Conservation (phyloP, 2,888 invertebrate genomes). For the Eristalis arbustorum region DNA sequence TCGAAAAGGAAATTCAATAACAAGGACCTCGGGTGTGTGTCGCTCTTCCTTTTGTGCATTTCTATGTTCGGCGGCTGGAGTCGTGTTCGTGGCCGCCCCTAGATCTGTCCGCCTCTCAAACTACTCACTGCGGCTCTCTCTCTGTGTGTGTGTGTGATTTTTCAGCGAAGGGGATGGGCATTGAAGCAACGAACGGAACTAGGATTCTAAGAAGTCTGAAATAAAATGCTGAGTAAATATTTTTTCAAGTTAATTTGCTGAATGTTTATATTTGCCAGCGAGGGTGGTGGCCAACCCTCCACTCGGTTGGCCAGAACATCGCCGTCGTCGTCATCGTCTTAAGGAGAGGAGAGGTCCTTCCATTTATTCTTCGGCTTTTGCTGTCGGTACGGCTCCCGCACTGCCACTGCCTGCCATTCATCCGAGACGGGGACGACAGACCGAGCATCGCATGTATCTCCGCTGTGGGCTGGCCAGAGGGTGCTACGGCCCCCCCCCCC, state of each 20-base stretch:
- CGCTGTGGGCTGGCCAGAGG: background rate
- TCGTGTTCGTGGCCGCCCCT: slow-evolving; percentile 35
- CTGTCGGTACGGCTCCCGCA: slow-evolving; percentile 25
- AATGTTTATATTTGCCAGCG: slow-evolving; percentile 68
- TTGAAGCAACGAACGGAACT: background rate
- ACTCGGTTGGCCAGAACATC: background rate
- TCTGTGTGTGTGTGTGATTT: slow-evolving; percentile 42
- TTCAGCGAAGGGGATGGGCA: slow-evolving; percentile 24
- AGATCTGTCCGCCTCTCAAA: slow-evolving; percentile 31
- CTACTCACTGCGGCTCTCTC: slow-evolving; percentile 31
- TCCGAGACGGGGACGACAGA: background rate
- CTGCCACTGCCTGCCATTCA: background rate
- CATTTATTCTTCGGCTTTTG: slow-evolving; percentile 12
- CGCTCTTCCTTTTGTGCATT: slow-evolving; percentile 23
- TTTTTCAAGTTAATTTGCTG: slow-evolving; percentile 70
- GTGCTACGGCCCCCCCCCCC: too few species aligned
- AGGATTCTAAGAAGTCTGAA: slow-evolving; percentile 46
- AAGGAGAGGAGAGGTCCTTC: slow-evolving; percentile 7
- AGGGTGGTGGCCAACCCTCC: slow-evolving; percentile 32
- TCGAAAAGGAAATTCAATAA: slow-evolving; percentile 68
- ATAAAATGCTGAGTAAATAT: slow-evolving; percentile 71
- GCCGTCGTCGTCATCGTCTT: slow-evolving; percentile 29
- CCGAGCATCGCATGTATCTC: slow-evolving; percentile 43
- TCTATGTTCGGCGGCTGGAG: slow-evolving; percentile 29
- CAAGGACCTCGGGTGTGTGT: slow-evolving; percentile 60